These are phyloP conservation scores for Latheticus oryzae DNA, from an alignment of 2,888 invertebrate species.

Conservation along the genomic window DNA sequence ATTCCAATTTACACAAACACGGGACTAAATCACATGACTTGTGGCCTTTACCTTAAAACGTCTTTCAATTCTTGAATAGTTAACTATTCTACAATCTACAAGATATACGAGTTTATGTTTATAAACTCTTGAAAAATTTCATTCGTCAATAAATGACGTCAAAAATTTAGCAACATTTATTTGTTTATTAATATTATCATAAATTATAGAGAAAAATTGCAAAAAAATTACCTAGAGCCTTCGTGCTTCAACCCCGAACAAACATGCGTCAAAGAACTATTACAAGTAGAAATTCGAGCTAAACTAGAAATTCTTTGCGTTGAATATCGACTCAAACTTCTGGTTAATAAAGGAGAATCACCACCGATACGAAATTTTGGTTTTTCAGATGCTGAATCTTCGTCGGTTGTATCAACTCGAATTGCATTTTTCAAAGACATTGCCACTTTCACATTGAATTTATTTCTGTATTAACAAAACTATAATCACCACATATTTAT, in stretches of 20 bases:
- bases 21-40: no score
- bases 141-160: no score
- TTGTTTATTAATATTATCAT: no score
- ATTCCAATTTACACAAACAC: no score
- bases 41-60: no score
- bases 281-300: constrained; percentile 49
- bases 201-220: no score
- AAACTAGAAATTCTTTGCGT: constrained; percentile 51
- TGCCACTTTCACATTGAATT: not conserved
- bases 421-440: constrained; percentile 5
- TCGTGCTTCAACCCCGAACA: constrained; percentile 41
- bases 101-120: no score
- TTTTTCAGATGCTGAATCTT: constrained; percentile 26
- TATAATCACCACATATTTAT: constrained; percentile 1
- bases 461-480: not conserved
- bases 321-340: constrained; percentile 27
- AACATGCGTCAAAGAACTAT: constrained; percentile 49
- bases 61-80: no score
- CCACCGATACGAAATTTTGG: constrained; percentile 39
- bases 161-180: no score
- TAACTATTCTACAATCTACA: no score
- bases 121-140: no score
- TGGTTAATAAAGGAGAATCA: constrained; percentile 41
- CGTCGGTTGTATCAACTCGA: constrained; percentile 9
- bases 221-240: constrained; percentile 46